Conservation (phyloP, 1,140 invertebrate genomes). For the Drosophila pseudoananassae region DNA sequence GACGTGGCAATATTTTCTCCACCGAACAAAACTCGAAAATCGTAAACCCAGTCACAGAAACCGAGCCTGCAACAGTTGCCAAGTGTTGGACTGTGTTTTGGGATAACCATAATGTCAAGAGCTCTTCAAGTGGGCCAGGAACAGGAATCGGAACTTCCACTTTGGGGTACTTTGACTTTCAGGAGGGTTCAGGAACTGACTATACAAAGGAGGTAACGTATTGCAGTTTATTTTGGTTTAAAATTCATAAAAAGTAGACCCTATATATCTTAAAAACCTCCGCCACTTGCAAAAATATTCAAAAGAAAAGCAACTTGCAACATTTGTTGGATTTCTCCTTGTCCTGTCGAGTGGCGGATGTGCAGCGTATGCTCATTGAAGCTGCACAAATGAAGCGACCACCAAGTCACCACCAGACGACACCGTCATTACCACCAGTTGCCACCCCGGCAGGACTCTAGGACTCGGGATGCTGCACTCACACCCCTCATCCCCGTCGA, state of each 20-base stretch:
- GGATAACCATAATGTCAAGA: constrained; percentile 71
- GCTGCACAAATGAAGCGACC: constrained; percentile 82
- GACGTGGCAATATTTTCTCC: constrained; percentile 46
- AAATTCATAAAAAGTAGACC: too few relatives aligned
- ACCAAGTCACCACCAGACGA: constrained; percentile 75
- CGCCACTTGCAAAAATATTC: constrained; percentile 60
- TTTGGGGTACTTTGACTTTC: constrained; percentile 16
- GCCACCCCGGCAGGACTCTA: constrained; percentile 32
- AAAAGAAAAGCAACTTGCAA: constrained; percentile 52
- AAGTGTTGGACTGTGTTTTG: constrained; percentile 43
- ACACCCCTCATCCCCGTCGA: constrained; percentile 8
- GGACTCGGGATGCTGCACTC: not conserved
- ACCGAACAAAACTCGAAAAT: constrained; percentile 36
- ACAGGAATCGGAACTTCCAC: constrained; percentile 52
- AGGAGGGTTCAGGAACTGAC: not conserved
- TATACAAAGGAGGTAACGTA: not conserved
- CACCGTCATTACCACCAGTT: constrained; percentile 71
- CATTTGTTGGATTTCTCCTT: constrained; percentile 31
- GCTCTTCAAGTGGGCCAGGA: constrained; percentile 41
- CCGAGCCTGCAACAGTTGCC: constrained; percentile 67
- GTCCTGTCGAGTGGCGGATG: constrained; percentile 47
- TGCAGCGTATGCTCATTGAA: constrained; percentile 81
- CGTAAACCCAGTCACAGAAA: constrained; percentile 30
- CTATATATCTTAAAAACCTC: not conserved
- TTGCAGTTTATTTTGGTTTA: too few relatives aligned